Conservation (phyloP, 2,113 vertebrate genomes). For the Dunckerocampus dactyliophorus region DNA sequence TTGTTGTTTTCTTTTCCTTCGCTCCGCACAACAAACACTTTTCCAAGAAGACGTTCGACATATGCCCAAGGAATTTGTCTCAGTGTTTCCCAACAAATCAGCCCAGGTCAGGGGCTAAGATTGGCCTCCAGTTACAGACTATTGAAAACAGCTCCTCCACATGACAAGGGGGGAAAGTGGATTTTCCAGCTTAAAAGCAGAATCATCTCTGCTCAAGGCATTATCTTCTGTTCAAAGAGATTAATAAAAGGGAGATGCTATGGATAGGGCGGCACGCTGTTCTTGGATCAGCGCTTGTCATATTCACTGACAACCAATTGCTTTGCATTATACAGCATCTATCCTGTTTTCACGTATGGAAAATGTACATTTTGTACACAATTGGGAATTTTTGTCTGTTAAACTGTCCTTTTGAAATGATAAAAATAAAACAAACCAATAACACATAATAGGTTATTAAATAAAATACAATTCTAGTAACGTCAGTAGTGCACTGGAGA, state of each 20-base stretch:
- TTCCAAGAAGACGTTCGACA: slow-evolving; percentile 63
- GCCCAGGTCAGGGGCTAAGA: slow-evolving; percentile 69
- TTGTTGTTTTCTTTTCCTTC: slow-evolving; percentile 49
- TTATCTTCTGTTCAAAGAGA: slow-evolving; percentile 67
- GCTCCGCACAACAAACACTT: slow-evolving; percentile 60
- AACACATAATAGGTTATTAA: neutral
- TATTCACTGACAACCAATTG: slow-evolving; percentile 36
- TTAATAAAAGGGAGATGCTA: slow-evolving; percentile 70
- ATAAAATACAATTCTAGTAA: no score
- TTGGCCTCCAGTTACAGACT: slow-evolving; percentile 67
- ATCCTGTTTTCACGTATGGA: neutral
- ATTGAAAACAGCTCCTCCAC: slow-evolving; percentile 44
- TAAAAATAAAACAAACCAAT: neutral
- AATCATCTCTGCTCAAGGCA: slow-evolving; percentile 66
- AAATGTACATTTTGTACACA: neutral
- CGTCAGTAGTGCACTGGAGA: no score
- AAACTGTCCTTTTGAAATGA: slow-evolving; percentile 2
- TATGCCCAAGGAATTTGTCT: slow-evolving; percentile 64
- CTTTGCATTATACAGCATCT: slow-evolving; percentile 3
- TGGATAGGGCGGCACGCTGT: slow-evolving; percentile 53
- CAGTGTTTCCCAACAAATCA: slow-evolving; percentile 61
- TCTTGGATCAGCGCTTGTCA: slow-evolving; percentile 37
- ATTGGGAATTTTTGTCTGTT: slow-evolving; percentile 15
- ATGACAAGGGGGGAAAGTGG: slow-evolving; percentile 53
- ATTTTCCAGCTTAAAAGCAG: slow-evolving; percentile 72